Evolutionary conservation across 30 jellyfish, hydroid and myxozoan genomes (phyloP), one percentile per base, ranked within the genome.

Genomic region (Cassiopea andromeda): DNA sequence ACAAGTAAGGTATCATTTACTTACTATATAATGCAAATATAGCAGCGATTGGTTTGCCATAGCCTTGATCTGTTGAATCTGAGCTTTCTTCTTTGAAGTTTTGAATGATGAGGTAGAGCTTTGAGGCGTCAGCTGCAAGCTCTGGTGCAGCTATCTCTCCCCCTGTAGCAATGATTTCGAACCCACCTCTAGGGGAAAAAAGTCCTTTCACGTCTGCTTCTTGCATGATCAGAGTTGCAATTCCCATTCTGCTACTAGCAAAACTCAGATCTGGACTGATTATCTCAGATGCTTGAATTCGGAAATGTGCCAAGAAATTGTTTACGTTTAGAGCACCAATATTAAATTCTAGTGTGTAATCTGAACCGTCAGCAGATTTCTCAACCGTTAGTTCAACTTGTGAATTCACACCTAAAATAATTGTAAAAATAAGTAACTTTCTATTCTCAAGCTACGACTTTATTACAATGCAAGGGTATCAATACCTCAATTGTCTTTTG

Each of bases 121-220:
- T 73, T 1, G 77, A n/a, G 17, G 92, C 92, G 44, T 84, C 92
- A 16, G 78, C 82, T 1, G 92, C 85, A 16, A 84, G 78, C 2
- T 73, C 76, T 15, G 92, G 92, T 9, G 92, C 85, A 17, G 72
- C 60, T 48, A 84, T 84, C 45, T n/a, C 38, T 27, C 38, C 71
- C 18, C 92, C 92, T 5, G 84, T 84, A 45, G 92, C 87, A n/a
- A 78, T 60, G 60, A 84, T 43, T 44, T 84, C 92, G 38, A 70
- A 84, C 2, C 92, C 92, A 12, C 71, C 92, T 48, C 92, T 75
- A 27, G 92, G 85, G 3, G 92, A 84, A 47, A 70, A 84, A 46
- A 84, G 49, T 71, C 92, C 92, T 69, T 50, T 43, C 61, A 84
- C 57, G 70, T 71, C 66, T 5, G 92, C 85, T 7, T 69, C 58